Conservation (phyloP, 2,888 invertebrate genomes). For the Galerucella calmariensis region DNA sequence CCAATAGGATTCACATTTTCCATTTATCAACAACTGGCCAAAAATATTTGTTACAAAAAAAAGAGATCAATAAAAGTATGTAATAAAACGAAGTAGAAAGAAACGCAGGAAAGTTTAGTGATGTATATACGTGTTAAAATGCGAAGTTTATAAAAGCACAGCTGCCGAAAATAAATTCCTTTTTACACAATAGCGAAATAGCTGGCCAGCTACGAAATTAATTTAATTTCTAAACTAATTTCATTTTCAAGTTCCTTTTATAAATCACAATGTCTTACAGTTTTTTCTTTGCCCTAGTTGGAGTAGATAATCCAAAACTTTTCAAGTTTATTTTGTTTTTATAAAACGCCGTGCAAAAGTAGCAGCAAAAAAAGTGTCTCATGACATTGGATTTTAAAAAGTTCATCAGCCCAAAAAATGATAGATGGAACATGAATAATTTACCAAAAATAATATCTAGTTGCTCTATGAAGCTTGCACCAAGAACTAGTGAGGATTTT, state of each 20-base stretch:
- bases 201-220: background rate
- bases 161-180: slow-evolving; percentile 20
- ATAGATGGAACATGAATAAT: background rate
- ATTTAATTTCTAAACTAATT: background rate
- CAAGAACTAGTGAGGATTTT: too few relatives aligned
- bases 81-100: slow-evolving; percentile 13
- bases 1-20: background rate
- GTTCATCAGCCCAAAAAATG: background rate
- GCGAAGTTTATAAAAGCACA: slow-evolving; percentile 14
- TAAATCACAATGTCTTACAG: background rate
- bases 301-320: too few relatives aligned
- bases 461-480: background rate
- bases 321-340: background rate
- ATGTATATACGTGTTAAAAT: slow-evolving; percentile 8
- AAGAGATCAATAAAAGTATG: slow-evolving; percentile 13
- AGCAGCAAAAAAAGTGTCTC: too few relatives aligned
- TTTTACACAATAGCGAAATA: slow-evolving; percentile 2
- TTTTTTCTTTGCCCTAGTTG: too few relatives aligned
- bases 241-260: background rate
- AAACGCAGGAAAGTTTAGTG: slow-evolving; percentile 23
- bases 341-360: background rate
- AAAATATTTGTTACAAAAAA: slow-evolving; percentile 18
- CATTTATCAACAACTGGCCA: background rate
- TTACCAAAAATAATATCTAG: slow-evolving; percentile 9
- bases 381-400: background rate